Evolutionary conservation across 2,113 vertebrate species (phyloP).

Genomic region (Phrynosoma blainvillii): DNA sequence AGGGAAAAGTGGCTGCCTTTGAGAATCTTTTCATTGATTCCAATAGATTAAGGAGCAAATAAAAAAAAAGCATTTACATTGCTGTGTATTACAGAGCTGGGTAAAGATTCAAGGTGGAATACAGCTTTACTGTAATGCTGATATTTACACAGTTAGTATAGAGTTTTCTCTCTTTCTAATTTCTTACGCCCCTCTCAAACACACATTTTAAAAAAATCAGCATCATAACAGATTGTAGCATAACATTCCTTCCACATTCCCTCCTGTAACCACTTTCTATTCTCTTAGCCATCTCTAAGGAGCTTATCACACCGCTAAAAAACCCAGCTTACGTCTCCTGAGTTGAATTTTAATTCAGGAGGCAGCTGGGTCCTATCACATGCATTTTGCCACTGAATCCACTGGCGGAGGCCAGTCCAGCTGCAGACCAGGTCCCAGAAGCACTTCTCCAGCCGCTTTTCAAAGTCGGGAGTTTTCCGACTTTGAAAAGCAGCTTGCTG

Average conservation of each 20-base stretch:
- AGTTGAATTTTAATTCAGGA: no score
- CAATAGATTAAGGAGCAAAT: neutral
- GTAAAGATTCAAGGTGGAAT: neutral
- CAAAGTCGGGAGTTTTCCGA: no score
- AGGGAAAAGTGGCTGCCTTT: fast-evolving
- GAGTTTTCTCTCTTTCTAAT: neutral
- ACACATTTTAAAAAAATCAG: neutral
- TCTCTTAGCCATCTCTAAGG: neutral
- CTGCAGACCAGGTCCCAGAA: no score
- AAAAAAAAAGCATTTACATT: neutral
- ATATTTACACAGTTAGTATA: neutral
- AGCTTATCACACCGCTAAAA: no score
- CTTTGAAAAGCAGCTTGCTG: no score
- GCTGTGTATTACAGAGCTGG: neutral
- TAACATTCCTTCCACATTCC: neutral
- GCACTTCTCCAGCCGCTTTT: no score
- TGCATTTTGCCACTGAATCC: no score
- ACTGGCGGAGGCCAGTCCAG: no score
- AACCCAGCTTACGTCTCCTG: no score
- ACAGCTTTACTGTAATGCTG: neutral
- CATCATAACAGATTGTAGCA: neutral
- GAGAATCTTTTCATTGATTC: neutral
- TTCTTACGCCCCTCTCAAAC: neutral
- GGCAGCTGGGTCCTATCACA: no score
- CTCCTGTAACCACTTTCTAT: neutral